phyloP scores from a whole-genome alignment of 1,140 invertebrate species.

The Daktulosphaira vitifoliae region DNA sequence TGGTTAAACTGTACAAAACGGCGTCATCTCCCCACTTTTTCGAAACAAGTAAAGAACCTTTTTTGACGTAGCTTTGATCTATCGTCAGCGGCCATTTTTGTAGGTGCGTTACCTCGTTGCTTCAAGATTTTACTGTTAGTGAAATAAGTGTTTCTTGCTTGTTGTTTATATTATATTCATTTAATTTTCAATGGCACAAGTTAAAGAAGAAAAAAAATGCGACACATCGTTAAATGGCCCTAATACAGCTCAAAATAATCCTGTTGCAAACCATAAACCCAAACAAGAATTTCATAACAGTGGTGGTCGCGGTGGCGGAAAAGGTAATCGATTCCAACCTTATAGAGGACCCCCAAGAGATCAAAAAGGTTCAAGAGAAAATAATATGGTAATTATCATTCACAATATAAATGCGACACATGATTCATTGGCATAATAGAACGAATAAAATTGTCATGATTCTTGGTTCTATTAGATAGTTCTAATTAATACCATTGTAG shows the following conservation, averaged over 20 bases:
- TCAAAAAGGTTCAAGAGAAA: constrained; percentile 15
- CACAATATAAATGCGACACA: too few relatives aligned
- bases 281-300: constrained; percentile 24
- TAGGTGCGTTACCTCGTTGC: too few relatives aligned
- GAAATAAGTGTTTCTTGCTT: too few relatives aligned
- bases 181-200: not conserved
- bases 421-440: too few relatives aligned
- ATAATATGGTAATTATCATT: constrained; percentile 23
- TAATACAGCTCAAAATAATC: not conserved
- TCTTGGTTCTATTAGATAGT: too few relatives aligned
- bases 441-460: too few relatives aligned
- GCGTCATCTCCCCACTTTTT: constrained; percentile 6
- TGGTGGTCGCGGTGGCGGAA: constrained; percentile 20
- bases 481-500: too few relatives aligned
- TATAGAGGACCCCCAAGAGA: constrained; percentile 12
- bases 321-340: constrained; percentile 21
- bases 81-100: constrained; percentile 9
- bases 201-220: constrained; percentile 10
- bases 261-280: not conserved
- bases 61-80: too few relatives aligned
- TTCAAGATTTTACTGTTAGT: too few relatives aligned
- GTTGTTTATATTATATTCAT: too few relatives aligned
- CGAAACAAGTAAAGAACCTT: too few relatives aligned
- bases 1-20: not conserved
- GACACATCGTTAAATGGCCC: constrained; percentile 8